phyloP scores from a whole-genome alignment of 1,140 invertebrate species.

The Sarcophaga peregrina region DNA sequence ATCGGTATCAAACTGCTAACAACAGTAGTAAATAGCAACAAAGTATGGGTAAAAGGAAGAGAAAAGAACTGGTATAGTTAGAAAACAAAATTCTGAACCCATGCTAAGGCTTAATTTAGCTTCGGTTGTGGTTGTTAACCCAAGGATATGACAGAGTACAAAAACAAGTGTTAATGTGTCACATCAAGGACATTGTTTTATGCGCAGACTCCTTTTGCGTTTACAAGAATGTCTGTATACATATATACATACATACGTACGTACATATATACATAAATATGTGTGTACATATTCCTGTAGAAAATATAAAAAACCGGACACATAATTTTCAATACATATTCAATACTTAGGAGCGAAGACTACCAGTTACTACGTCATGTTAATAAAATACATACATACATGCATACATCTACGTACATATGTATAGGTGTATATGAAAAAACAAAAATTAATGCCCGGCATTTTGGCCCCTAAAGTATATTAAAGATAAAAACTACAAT shows the following conservation, averaged over 20 bases:
- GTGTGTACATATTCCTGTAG: too few relatives aligned
- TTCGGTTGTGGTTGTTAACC: not conserved
- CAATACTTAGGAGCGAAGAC: not conserved
- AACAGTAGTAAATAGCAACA: too few relatives aligned
- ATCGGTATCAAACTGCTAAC: not conserved
- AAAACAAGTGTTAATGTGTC: slow-evolving; percentile 19
- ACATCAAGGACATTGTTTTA: slow-evolving; percentile 30
- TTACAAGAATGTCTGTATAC: not conserved
- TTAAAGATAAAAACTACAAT: too few relatives aligned
- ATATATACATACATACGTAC: not conserved
- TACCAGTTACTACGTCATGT: slow-evolving; percentile 31
- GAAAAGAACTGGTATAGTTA: too few relatives aligned
- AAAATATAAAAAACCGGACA: not conserved
- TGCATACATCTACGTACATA: not conserved
- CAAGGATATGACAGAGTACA: not conserved
- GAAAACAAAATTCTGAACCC: too few relatives aligned
- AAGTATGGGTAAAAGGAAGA: too few relatives aligned
- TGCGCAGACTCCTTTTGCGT: slow-evolving; percentile 28
- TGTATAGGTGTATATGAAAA: not conserved
- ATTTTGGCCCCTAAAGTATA: slow-evolving; percentile 27
- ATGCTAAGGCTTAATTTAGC: too few relatives aligned
- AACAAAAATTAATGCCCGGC: slow-evolving; percentile 28
- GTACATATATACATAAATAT: not conserved
- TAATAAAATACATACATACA: not conserved
- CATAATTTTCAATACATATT: not conserved